Conservation (phyloP, 2,113 vertebrate genomes). For the Ceyx margarethae region DNA sequence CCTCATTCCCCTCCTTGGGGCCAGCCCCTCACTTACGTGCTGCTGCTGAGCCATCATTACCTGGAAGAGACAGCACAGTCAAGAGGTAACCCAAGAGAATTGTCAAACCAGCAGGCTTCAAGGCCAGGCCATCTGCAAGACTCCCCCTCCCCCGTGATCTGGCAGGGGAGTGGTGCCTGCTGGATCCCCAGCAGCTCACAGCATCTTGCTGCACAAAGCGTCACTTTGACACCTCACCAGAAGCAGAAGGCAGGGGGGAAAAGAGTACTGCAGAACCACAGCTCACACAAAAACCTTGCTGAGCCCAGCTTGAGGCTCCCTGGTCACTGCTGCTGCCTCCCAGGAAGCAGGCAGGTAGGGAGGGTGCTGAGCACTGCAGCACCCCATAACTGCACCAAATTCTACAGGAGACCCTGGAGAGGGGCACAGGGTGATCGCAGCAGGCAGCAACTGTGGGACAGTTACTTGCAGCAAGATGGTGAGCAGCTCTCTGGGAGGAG, state of each 20-base stretch:
- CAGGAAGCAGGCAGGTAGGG: neutral
- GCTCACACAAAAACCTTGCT: fast-evolving
- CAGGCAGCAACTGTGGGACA: fast-evolving
- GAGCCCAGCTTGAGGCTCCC: neutral
- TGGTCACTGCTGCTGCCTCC: fast-evolving
- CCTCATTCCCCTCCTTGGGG: fast-evolving
- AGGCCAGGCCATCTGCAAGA: neutral
- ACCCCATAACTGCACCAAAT: neutral
- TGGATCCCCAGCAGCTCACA: neutral
- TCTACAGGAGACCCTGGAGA: neutral
- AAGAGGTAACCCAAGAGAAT: neutral
- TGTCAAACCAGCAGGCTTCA: neutral
- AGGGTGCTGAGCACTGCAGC: neutral
- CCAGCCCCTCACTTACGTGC: neutral
- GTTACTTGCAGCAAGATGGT: neutral
- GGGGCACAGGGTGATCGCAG: neutral
- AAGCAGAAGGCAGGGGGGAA: neutral
- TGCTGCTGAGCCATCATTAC: neutral
- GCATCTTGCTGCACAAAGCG: neutral
- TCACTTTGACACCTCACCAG: neutral
- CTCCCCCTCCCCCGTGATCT: neutral
- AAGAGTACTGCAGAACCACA: neutral
- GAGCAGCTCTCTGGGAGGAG: neutral
- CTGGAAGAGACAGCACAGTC: neutral
- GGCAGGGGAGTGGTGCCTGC: neutral